Evolutionary conservation across 2,797 vertebrate genomes (phyloP).

Genomic region (Alauda arvensis): DNA sequence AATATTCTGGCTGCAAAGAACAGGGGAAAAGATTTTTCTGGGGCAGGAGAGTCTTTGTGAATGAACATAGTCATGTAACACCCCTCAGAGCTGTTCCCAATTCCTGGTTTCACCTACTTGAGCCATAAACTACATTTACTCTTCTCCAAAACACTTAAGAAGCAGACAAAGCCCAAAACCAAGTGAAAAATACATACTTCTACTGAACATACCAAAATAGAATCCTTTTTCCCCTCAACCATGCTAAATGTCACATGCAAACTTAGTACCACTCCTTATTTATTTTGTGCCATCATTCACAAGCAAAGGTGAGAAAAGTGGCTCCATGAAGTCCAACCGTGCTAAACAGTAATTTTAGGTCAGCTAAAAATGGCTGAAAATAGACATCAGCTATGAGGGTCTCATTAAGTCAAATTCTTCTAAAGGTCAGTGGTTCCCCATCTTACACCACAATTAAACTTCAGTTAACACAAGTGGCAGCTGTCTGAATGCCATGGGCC

Average conservation of each 20-base stretch:
- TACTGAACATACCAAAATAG: background rate
- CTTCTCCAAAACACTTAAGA: background rate
- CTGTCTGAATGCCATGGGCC: background rate
- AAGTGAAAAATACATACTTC: conserved; percentile 5
- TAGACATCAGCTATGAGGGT: background rate
- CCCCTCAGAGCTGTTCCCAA: background rate
- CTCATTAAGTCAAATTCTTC: conserved; percentile 24
- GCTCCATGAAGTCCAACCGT: background rate
- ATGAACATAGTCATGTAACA: background rate
- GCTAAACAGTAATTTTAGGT: conserved; percentile 21
- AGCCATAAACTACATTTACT: background rate
- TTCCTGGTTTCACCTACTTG: background rate
- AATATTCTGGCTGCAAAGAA: background rate
- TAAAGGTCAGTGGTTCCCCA: conserved; percentile 27
- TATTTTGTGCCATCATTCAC: background rate
- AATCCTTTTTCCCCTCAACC: background rate
- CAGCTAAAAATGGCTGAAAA: conserved; percentile 16
- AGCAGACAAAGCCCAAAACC: background rate
- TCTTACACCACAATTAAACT: conserved; percentile 3
- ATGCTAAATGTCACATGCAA: background rate
- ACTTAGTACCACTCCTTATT: conserved; percentile 1
- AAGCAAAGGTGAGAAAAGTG: conserved; percentile 18
- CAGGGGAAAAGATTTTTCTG: background rate
- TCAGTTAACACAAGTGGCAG: background rate
- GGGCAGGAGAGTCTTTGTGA: background rate